Percentiles rank a stretch among this genome's conserved stretches.
phyloP scores from a whole-genome alignment of 2,113 vertebrate species.

The Bombycilla garrulus region DNA sequence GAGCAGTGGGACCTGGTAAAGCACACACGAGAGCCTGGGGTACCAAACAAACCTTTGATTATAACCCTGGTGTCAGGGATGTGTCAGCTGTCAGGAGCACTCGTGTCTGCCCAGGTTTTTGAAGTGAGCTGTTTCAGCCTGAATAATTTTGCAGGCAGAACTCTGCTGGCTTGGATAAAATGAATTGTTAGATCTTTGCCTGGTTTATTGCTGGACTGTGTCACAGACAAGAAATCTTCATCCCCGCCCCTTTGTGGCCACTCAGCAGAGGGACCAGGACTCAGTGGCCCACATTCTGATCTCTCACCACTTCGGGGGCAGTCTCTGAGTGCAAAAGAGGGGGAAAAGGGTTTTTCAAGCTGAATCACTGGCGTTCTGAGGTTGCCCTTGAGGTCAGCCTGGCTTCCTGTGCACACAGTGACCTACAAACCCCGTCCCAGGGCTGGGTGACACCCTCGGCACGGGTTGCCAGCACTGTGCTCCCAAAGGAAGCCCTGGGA shows the following conservation, averaged over 20 bases:
- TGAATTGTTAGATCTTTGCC: neutral
- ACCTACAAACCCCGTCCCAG: neutral
- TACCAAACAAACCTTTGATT: neutral
- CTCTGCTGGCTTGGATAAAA: neutral
- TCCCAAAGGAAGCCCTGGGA: neutral
- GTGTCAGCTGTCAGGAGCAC: neutral
- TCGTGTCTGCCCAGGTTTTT: neutral
- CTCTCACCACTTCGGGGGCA: accelerated
- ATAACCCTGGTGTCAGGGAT: neutral
- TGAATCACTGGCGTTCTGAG: neutral
- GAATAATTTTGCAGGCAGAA: neutral
- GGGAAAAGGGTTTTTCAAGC: neutral
- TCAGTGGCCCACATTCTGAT: neutral
- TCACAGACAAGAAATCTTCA: neutral
- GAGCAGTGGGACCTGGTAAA: neutral
- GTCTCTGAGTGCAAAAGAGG: neutral
- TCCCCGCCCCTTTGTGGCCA: neutral
- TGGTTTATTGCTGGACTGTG: neutral
- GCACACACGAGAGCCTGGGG: neutral
- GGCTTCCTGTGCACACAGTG: neutral
- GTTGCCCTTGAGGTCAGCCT: neutral
- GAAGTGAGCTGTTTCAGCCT: neutral
- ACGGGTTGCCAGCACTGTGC: neutral
- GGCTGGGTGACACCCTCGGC: neutral
- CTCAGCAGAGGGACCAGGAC: neutral